Conservation (phyloP, 2,797 vertebrate species). For the Scolopax rusticola region DNA sequence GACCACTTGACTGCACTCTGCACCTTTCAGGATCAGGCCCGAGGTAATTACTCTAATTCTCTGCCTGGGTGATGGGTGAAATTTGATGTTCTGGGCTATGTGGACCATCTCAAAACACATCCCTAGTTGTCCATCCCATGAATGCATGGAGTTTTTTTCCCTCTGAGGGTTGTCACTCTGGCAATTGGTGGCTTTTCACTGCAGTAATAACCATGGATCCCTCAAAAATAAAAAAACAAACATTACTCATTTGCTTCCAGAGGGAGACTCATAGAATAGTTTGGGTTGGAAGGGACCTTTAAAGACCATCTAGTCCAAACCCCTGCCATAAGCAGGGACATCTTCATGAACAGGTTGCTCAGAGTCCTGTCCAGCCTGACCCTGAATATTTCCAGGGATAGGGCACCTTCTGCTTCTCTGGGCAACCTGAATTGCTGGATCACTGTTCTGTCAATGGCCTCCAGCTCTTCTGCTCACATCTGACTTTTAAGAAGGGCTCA, state of each 20-base stretch:
- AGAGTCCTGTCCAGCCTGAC: not conserved
- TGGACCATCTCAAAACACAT: not conserved
- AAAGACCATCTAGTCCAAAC: accelerated
- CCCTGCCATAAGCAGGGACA: accelerated
- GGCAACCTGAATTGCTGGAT: not conserved
- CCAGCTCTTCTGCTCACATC: not conserved
- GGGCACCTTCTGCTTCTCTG: not conserved
- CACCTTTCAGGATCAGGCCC: slow-evolving; percentile 33
- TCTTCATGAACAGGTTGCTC: not conserved
- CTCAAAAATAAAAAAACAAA: not conserved
- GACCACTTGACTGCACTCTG: slow-evolving; percentile 37
- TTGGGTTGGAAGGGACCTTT: not conserved
- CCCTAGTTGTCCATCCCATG: accelerated
- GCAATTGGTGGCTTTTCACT: not conserved
- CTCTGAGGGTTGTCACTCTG: not conserved
- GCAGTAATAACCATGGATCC: not conserved
- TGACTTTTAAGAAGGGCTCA: not conserved
- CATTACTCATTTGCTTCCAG: not conserved
- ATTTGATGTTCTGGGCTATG: not conserved
- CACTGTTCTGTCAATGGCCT: not conserved
- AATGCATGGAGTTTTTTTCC: not conserved
- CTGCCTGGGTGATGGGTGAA: not conserved
- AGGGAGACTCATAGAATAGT: not conserved
- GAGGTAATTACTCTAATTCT: slow-evolving; percentile 34
- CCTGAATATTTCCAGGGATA: not conserved